Percentiles rank a stretch among this genome's conserved stretches.
phyloP scores from a whole-genome alignment of 1,140 invertebrate genomes.

The Drosophila subpulchrella region DNA sequence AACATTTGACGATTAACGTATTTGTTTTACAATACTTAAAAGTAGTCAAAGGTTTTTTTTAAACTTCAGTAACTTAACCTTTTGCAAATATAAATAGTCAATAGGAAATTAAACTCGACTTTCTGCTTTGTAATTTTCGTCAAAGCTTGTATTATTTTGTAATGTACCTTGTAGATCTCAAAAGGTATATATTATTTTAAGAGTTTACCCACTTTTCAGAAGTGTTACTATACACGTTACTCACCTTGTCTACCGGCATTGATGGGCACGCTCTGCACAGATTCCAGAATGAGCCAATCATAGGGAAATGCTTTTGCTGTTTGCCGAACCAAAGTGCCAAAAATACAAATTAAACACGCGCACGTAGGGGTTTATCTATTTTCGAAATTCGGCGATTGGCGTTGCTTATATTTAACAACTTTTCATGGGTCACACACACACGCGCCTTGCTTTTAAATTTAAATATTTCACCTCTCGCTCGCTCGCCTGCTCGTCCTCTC shows the following conservation, averaged over 20 bases:
- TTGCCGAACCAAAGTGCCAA: conserved; percentile 59
- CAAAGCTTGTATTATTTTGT: too few relatives aligned
- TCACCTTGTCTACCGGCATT: conserved; percentile 97
- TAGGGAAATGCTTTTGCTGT: conserved; percentile 86
- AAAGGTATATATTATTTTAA: not conserved
- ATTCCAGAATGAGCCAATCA: conserved; percentile 98
- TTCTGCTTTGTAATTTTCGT: too few relatives aligned
- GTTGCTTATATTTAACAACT: conserved; percentile 56
- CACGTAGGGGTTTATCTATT: conserved; percentile 38
- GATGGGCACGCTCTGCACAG: conserved; percentile 96
- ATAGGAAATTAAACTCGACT: too few relatives aligned
- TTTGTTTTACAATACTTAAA: too few relatives aligned
- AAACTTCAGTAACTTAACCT: too few relatives aligned
- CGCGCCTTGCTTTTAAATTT: conserved; percentile 25
- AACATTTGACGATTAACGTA: too few relatives aligned
- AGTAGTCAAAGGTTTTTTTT: too few relatives aligned
- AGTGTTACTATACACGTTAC: conserved; percentile 23
- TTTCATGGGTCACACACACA: conserved; percentile 43
- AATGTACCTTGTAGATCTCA: too few relatives aligned
- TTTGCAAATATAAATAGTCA: too few relatives aligned
- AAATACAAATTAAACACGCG: conserved; percentile 72
- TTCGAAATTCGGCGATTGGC: conserved; percentile 18
- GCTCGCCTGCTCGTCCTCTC: conserved; percentile 8
- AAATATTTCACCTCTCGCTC: conserved; percentile 28
- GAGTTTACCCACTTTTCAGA: not conserved